These are phyloP conservation scores for Neodiprion fabricii DNA, from an alignment of 1,140 invertebrate species.

Conservation along the genomic window DNA sequence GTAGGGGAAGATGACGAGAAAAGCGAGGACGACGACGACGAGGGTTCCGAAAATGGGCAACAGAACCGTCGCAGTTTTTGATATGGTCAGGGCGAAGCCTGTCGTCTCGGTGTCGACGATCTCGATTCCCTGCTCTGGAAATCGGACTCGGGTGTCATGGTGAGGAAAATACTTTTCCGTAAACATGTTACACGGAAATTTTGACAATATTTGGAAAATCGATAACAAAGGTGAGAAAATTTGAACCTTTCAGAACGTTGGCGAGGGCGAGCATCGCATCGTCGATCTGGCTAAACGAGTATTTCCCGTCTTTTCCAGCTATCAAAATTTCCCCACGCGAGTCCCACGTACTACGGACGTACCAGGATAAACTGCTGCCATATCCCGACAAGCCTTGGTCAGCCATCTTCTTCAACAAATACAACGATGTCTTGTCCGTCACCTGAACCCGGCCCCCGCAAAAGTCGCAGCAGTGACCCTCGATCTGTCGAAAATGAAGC, in stretches of 20 bases:
- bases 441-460: constrained; percentile 48
- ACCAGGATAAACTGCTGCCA: constrained; percentile 39
- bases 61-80: constrained; percentile 28
- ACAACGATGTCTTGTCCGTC: constrained; percentile 28
- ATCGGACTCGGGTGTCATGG: neutral
- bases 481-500: constrained; percentile 40
- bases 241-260: neutral
- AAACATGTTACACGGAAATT: neutral
- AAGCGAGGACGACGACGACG: constrained; percentile 33
- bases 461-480: constrained; percentile 56
- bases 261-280: constrained; percentile 28
- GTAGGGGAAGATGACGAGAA: constrained; percentile 34
- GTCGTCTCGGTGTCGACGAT: constrained; percentile 32
- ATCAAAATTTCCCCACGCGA: constrained; percentile 47
- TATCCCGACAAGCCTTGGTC: constrained; percentile 36
- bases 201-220: neutral
- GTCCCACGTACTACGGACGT: constrained; percentile 41
- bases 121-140: constrained; percentile 37
- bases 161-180: too few species aligned
- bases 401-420: constrained; percentile 30
- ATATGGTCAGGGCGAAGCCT: constrained; percentile 38
- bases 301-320: constrained; percentile 39
- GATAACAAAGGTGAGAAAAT: constrained; percentile 6
- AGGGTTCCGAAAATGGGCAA: constrained; percentile 40
- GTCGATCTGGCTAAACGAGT: constrained; percentile 38